Conservation (phyloP, 2,797 vertebrate genomes). For the Coregonus suidteri region DNA sequence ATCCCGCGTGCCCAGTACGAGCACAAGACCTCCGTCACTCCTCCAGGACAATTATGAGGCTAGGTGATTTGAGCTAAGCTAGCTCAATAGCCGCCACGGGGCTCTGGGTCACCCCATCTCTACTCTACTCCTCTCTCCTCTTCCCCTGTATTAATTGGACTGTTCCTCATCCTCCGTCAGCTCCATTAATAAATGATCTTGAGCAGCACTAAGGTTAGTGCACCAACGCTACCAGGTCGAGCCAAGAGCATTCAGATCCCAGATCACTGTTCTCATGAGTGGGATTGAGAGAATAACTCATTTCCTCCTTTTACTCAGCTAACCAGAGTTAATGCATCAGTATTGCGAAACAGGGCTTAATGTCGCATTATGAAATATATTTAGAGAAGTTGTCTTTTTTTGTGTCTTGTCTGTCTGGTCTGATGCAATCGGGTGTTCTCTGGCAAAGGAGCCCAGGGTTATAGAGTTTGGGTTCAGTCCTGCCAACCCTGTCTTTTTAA, state of each 20-base stretch:
- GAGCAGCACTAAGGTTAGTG: slow-evolving; percentile 33
- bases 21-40: background rate
- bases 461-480: background rate
- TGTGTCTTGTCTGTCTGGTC: background rate
- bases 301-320: background rate
- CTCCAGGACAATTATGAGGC: slow-evolving; percentile 35
- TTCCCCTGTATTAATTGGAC: slow-evolving; percentile 48
- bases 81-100: background rate
- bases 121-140: background rate
- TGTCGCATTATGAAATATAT: background rate
- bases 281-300: background rate
- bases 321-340: background rate
- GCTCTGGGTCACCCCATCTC: slow-evolving; percentile 36
- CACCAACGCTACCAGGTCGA: slow-evolving; percentile 7
- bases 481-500: background rate
- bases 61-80: slow-evolving; percentile 1
- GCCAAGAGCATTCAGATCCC: slow-evolving; percentile 15
- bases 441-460: background rate
- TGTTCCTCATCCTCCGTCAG: slow-evolving; percentile 35
- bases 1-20: slow-evolving; percentile 1
- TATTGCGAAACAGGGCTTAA: background rate
- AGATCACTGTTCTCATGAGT: background rate
- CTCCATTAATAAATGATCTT: slow-evolving; percentile 54
- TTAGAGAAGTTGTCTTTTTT: background rate
- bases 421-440: background rate